These are phyloP conservation scores for Disparrhopalites patrizii DNA, from an alignment of 2,888 invertebrate species.

Conservation along the genomic window DNA sequence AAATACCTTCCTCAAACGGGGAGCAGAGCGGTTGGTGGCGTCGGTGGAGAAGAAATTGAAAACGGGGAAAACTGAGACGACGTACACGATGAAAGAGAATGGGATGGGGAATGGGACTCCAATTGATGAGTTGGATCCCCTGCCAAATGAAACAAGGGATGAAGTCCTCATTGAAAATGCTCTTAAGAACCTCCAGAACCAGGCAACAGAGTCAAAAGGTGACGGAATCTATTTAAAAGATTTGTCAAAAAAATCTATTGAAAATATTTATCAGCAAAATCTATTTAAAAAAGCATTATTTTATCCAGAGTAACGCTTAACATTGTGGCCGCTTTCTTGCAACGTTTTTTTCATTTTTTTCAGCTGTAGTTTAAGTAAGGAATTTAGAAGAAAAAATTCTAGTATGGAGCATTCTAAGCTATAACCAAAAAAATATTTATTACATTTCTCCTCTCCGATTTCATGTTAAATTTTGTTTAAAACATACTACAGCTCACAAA, in stretches of 20 bases:
- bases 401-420: too few species aligned
- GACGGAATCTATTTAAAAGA: constrained; percentile 9
- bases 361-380: too few species aligned
- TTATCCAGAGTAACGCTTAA: too few species aligned
- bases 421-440: too few species aligned
- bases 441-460: too few species aligned
- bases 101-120: constrained; percentile 3
- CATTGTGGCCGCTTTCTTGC: too few species aligned
- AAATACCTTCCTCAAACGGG: constrained; percentile 39
- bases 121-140: constrained; percentile 1
- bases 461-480: too few species aligned
- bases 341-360: neutral
- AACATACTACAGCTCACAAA: too few species aligned
- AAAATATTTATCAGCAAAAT: neutral
- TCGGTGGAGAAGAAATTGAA: constrained; percentile 25
- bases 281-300: neutral
- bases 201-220: constrained; percentile 44
- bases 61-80: constrained; percentile 32
- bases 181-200: constrained; percentile 35
- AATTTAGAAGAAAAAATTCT: too few species aligned
- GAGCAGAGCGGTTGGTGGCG: constrained; percentile 40
- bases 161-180: constrained; percentile 40
- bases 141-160: constrained; percentile 29
- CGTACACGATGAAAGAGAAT: constrained; percentile 31
- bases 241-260: neutral